These are phyloP conservation scores for Myotis planiceps DNA, from an alignment of 2,797 vertebrate genomes.

Conservation along the genomic window DNA sequence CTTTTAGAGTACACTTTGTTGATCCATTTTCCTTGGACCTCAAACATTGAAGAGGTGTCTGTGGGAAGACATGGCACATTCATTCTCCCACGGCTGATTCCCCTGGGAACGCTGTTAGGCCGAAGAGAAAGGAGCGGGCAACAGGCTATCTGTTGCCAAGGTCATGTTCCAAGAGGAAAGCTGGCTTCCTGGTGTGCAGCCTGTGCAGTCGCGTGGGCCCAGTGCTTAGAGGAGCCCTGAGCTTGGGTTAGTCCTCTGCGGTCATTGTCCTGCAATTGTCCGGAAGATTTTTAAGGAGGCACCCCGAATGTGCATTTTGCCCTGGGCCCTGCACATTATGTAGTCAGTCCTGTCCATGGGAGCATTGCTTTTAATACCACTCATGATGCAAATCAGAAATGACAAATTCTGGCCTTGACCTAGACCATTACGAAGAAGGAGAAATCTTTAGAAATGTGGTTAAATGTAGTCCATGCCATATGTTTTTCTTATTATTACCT, in stretches of 20 bases:
- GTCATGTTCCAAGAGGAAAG: neutral
- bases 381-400: neutral
- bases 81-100: neutral
- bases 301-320: neutral
- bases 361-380: neutral
- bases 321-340: neutral
- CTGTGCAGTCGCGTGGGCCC: rapidly evolving
- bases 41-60: neutral
- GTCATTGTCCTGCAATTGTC: neutral
- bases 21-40: neutral
- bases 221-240: neutral
- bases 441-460: slow-evolving; percentile 26
- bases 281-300: neutral
- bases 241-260: neutral
- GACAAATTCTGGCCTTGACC: neutral
- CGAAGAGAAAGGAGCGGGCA: neutral
- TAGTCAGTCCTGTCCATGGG: neutral
- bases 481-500: neutral
- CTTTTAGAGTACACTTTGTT: neutral
- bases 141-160: neutral
- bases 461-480: neutral
- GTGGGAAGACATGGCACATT: neutral
- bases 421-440: neutral
- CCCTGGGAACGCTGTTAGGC: neutral
- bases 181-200: neutral